Conservation (phyloP, 2,888 invertebrate genomes). For the Acronicta psi region DNA sequence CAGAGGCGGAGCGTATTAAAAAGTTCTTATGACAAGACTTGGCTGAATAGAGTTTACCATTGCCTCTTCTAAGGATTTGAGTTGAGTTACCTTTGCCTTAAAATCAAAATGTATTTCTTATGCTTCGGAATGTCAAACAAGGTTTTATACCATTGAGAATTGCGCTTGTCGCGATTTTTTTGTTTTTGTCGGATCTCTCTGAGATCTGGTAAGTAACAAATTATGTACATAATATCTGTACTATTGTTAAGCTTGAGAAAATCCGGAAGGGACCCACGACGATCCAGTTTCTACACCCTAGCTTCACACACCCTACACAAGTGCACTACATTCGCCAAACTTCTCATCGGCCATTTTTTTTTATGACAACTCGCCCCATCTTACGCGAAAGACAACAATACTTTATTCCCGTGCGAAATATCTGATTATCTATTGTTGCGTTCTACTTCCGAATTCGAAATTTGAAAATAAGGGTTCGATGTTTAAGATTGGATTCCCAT, state of each 20-base stretch:
- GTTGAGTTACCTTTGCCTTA: not conserved
- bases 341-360: slow-evolving; percentile 46
- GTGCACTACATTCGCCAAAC: slow-evolving; percentile 43
- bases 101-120: not conserved
- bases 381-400: slow-evolving; percentile 42
- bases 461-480: slow-evolving; percentile 27
- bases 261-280: slow-evolving; percentile 32
- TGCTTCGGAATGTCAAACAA: too few relatives aligned
- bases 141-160: too few relatives aligned
- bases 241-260: slow-evolving; percentile 30
- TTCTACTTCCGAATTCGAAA: slow-evolving; percentile 38
- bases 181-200: slow-evolving; percentile 14
- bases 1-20: not conserved
- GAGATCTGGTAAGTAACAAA: slow-evolving; percentile 26
- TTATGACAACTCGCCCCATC: slow-evolving; percentile 35
- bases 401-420: slow-evolving; percentile 50
- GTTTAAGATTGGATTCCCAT: slow-evolving; percentile 29
- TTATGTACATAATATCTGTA: slow-evolving; percentile 17
- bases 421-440: slow-evolving; percentile 54
- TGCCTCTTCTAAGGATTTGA: not conserved
- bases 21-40: not conserved
- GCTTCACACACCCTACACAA: slow-evolving; percentile 17
- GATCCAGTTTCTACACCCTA: slow-evolving; percentile 36
- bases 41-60: not conserved
- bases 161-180: slow-evolving; percentile 1